Base-by-base conservation (phyloP, 2,113 vertebrate species). In the Malurus cyaneus region DNA sequence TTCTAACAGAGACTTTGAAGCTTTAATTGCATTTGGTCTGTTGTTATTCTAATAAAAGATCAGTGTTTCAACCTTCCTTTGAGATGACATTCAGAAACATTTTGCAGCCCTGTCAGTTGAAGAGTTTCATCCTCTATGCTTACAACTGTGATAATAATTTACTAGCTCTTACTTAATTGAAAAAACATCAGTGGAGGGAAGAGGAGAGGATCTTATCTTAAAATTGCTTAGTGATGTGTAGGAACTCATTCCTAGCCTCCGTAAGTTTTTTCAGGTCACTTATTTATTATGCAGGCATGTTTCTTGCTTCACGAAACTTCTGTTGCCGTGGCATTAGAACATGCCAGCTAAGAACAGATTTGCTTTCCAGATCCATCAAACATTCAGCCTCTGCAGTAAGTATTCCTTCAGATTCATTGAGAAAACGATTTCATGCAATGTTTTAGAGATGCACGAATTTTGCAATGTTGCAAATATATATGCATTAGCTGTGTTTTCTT, bases 211-310 rank as follows among this genome's bases (percentile, higher is more conserved):
- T 73, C 26, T 86, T 88, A 67, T 15, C 9, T 93, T 84, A 39
- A 61, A 94, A 85, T 80, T 65, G 44, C 31, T 84, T 56, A 39
- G 78, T 46, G 60, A 47, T 89, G n/a, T 80, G 34, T 84, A 81
- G 69, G 82, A 94, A 61, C 44, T 76, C 23, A 39, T 46, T 92
- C 61, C 23, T 80, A 28, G 7, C 70, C 60, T 65, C 31, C 69
- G 6, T 50, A 64, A 50, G 12, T 32, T 59, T 56, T 92, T 92
- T 95, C 88, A 93, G 76, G 41, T 74, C 47, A 86, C 42, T 92
- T 95, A 87, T 76, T 96, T 96, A 47, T 97, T 90, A 82, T 83
- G 25, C 96, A 98, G 97, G 95, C 83, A 98, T 98, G 98, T 91
- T 97, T 95, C 96, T 94, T 96, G 96, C 89, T 90, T 96, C 65